Evolutionary conservation across 1,140 invertebrate genomes (phyloP).

Genomic region (Drosophila tristis): DNA sequence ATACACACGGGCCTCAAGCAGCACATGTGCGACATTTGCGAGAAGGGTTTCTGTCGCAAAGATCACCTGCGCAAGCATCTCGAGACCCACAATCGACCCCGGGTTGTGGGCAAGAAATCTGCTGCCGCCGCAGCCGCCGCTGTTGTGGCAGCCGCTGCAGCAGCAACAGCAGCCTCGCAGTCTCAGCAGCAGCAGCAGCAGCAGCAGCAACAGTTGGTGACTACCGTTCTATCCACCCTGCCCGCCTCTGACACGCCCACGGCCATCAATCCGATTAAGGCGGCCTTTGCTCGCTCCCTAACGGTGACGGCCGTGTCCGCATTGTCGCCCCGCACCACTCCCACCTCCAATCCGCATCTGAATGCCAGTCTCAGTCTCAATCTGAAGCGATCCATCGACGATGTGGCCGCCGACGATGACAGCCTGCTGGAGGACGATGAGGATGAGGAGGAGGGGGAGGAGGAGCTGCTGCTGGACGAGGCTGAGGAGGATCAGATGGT

Average conservation of each 20-base stretch:
- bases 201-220: neutral
- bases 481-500: slow-evolving; percentile 19
- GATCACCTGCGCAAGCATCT: slow-evolving; percentile 97
- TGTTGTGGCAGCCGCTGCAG: slow-evolving; percentile 4
- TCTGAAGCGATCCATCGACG: slow-evolving; percentile 54
- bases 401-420: slow-evolving; percentile 70
- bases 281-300: slow-evolving; percentile 41
- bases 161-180: neutral
- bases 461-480: slow-evolving; percentile 26
- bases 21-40: slow-evolving; percentile 91
- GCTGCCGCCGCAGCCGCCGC: slow-evolving; percentile 38
- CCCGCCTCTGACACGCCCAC: neutral
- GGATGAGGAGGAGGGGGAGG: slow-evolving; percentile 48
- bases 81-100: slow-evolving; percentile 90
- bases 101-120: slow-evolving; percentile 67
- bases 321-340: neutral
- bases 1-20: slow-evolving; percentile 93
- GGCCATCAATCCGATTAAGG: slow-evolving; percentile 24
- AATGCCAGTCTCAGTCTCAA: slow-evolving; percentile 4
- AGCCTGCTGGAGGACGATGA: slow-evolving; percentile 61
- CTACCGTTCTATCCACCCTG: no score
- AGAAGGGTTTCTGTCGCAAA: slow-evolving; percentile 96
- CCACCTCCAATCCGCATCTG: neutral
- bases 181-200: neutral
- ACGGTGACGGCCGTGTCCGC: slow-evolving; percentile 4